Base-by-base conservation (phyloP, 2,888 invertebrate genomes). In the Microctonus hyperodae region DNA sequence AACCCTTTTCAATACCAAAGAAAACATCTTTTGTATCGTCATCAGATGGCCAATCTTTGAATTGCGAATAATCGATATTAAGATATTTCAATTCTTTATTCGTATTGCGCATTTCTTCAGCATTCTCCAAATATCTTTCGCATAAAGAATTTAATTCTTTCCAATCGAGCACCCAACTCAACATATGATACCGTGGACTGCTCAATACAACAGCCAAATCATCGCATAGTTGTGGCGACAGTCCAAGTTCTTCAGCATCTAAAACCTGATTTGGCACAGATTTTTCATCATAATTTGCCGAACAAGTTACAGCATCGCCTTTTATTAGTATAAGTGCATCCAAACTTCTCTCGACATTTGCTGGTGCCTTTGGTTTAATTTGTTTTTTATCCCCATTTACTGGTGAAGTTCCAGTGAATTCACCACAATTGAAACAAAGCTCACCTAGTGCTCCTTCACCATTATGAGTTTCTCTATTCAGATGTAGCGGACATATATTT, bases 11-110 rank as follows among this genome's bases (percentile, higher is more conserved):
- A 68, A 90, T 90, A 0, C 90, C 90, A 68, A 87, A 88, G 72
- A 86, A 88, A 2, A 85, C 80, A 72, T 88, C 87, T 65, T 86
- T 86, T 11, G 88, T 88, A 1, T 87, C 86, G 1, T 86, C 86
- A 22, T 88, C 88, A 37, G 87, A 87, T 0, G 90, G 90, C 81
- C 90, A 86, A 57, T 90, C 88, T 73, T 88, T 88, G 78, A 89
- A 91, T 71, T 89, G 87, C 20, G 87, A 87, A 64, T 90, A 92
- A 81, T 92, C 92, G 37, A 92, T 88, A 76, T 92, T 90, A 1
- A 92, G 85, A 79, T 89, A 92, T 78, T 91, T 91, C n/a, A 92
- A 85, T 79, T 92, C 92, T 0, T 90, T 91, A 48, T 90, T 89
- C 20, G 89, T 85, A 51, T 89, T 89, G 50, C 89, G 87, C 22